Base-by-base conservation (phyloP, 2,888 invertebrate genomes). In the Caenorhabditis sp. region DNA sequence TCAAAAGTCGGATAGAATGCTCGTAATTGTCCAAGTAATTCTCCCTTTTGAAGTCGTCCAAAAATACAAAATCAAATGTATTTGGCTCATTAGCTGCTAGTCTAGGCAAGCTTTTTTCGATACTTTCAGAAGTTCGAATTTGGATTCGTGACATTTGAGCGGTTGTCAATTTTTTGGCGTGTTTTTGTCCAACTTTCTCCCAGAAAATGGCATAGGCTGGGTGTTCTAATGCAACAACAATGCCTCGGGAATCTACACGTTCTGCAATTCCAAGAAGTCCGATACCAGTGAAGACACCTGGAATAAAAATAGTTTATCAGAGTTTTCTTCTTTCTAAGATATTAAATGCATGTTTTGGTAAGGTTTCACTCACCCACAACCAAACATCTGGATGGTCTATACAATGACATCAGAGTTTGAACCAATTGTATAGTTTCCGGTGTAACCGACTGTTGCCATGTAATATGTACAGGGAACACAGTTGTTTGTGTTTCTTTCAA, bases 1-100 rank as follows among this genome's bases (percentile, higher is more conserved):
- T 77, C 31, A 89, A 31, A 52, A 89, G 78, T 43, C 83, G 70
- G 27, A 89, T 77, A 60, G 86, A 85, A 53, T 82, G 75, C 68
- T 89, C 89, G 71, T 89, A 89, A 73, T 89, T 89, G 14, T 79
- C 80, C 63, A 81, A 66, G 72, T 89, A 89, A 63, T 85, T 86
- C 25, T 59, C 65, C 67, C 89, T 88, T 72, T 89, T 88, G 59
- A 88, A 89, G 69, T 89, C 89, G 7, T 79, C 80, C 69, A 82
- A 53, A 38, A 82, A 79, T 7, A 82, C 64, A 56, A 82, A 80
- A 36, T 82, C 82, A 36, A 82, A 82, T 1, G 80, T 78, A 59
- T 76, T 79, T 10, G 80, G 79, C 27, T 82, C 80, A 62, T 77
- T 77, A 12, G 78, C 63, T 0, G 80, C 77, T 25, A 82, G 38